These are phyloP conservation scores for Illadopsis cleaveri DNA, from an alignment of 2,113 vertebrate species.

Conservation along the genomic window DNA sequence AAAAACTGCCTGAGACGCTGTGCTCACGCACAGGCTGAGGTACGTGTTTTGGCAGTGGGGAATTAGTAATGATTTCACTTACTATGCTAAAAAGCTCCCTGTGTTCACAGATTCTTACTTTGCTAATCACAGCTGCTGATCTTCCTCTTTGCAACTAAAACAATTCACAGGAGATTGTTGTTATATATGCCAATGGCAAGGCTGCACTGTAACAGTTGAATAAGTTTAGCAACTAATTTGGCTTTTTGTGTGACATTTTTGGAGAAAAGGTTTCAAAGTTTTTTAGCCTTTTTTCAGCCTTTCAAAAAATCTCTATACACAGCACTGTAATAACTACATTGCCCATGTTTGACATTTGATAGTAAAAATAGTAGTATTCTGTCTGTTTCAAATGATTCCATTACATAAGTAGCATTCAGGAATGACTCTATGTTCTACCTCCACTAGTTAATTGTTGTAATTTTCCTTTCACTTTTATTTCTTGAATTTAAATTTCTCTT, in stretches of 20 bases:
- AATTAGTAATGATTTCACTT: conserved; percentile 7
- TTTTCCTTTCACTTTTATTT: background rate
- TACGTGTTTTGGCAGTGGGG: background rate
- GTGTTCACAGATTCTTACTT: background rate
- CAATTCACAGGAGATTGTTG: background rate
- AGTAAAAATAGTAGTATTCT: background rate
- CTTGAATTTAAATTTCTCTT: background rate
- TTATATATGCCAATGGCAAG: background rate
- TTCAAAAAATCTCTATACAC: background rate
- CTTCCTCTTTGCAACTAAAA: background rate
- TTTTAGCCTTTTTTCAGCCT: background rate
- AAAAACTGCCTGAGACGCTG: background rate
- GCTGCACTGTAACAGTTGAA: background rate
- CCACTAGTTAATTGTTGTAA: background rate
- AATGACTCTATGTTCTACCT: background rate
- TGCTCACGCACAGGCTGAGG: accelerated
- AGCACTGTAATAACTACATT: background rate
- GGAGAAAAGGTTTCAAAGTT: background rate
- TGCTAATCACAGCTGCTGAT: background rate
- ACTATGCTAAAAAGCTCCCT: background rate
- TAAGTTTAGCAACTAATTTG: background rate
- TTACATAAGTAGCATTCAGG: background rate
- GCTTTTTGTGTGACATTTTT: background rate
- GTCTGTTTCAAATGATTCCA: background rate
- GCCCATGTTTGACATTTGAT: background rate